Evolutionary conservation across 2,113 vertebrate genomes (phyloP), one percentile per base, ranked within the genome.

Genomic region (Microcebus jonahi): DNA sequence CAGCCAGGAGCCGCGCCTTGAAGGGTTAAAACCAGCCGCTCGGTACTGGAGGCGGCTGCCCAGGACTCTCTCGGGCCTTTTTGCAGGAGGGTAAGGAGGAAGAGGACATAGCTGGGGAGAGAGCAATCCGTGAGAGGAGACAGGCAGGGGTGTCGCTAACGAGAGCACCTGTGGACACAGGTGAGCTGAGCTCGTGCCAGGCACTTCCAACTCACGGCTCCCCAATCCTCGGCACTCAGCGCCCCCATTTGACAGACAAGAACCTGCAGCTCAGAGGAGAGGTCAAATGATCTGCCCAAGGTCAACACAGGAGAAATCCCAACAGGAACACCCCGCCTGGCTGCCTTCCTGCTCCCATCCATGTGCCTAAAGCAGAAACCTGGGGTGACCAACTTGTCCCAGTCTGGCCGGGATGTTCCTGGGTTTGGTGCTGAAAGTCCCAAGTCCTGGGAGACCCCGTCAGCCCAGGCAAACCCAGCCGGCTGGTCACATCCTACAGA

Each of bases 91-190:
- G 55, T 1, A 17, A 25, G n/a, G 36, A 45, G 59, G 67, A 79
- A 65, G n/a, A 71, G 36, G 15, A 42, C 36, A 61, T 0, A 0
- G 80, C 42, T 31, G 25, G 80, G 53, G 25, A 81, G n/a, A 81
- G 10, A 27, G 21, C 9, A 27, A 59, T 9, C 23, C 1, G 13
- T 39, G 59, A 42, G 48, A 15, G 73, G 55, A 39, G 68, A 61
- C 59, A 31, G 73, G 15, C 12, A 36, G 20, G 0, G 31, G 11
- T 0, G 0, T 4, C 5, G 34, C 11, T 13, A 57, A 34, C 48
- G 27, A 17, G 4, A 18, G 29, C 23, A 5, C 8, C 18, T 0
- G 29, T 4, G 39, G 17, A 17, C 65, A 14, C 10, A 0, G 0
- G 34, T 1, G 65, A 53, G 27, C 20, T 4, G 0, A 14, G 53